Percentiles rank a stretch among this genome's conserved stretches.
Evolutionary conservation across 2,797 vertebrate species (phyloP).

Genomic region (Macropus fuliginosus): DNA sequence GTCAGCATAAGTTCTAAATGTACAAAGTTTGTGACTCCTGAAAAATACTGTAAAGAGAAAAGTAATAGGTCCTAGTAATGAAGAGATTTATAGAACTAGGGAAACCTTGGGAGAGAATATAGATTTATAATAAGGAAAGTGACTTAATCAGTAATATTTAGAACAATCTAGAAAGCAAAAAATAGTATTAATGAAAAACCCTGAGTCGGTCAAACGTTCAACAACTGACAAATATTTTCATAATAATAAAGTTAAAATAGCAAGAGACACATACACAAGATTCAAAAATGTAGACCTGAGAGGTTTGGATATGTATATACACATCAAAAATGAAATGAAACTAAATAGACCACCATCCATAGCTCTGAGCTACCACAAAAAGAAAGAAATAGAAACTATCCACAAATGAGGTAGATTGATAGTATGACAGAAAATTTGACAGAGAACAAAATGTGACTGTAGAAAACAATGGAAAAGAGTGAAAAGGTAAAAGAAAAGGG

Average conservation of each 20-base stretch:
- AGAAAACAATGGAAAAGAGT: constrained; percentile 45
- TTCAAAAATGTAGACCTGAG: constrained; percentile 20
- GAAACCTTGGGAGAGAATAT: background rate
- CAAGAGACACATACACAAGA: constrained; percentile 19
- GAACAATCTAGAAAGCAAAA: constrained; percentile 25
- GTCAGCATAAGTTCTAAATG: background rate
- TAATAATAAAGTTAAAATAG: constrained; percentile 26
- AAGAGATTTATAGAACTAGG: background rate
- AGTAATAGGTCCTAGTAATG: background rate
- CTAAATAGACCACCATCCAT: constrained; percentile 39
- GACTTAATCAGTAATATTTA: constrained; percentile 9
- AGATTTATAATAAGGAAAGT: background rate
- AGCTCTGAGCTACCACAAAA: constrained; percentile 12
- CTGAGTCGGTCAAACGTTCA: constrained; percentile 6
- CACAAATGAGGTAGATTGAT: constrained; percentile 64
- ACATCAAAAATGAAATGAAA: constrained; percentile 59
- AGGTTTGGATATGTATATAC: constrained; percentile 8
- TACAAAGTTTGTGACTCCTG: background rate
- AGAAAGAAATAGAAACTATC: constrained; percentile 8
- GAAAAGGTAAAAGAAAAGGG: constrained; percentile 9
- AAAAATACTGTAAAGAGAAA: background rate
- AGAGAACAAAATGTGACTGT: constrained; percentile 58
- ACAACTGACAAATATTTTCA: constrained; percentile 47
- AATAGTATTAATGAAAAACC: constrained; percentile 21
- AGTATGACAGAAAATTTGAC: constrained; percentile 55